Conservation (phyloP, 2,797 vertebrate species). For the Mus caroli region DNA sequence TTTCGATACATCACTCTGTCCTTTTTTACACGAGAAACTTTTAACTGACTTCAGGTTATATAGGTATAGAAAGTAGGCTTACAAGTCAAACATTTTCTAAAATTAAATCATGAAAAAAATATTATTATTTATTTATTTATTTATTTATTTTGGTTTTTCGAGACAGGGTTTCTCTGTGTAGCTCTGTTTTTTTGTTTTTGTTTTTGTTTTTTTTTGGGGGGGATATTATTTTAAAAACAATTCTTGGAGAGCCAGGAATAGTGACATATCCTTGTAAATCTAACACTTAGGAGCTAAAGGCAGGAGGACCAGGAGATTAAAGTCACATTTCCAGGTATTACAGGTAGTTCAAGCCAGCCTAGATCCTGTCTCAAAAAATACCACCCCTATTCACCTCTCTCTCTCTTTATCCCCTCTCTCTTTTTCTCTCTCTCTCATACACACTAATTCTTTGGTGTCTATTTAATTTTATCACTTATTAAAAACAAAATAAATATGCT, state of each 20-base stretch:
- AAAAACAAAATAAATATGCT: neutral
- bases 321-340: neutral
- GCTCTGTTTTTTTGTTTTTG: too few species aligned
- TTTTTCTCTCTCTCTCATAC: neutral
- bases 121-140: too few species aligned
- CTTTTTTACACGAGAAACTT: neutral
- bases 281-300: neutral
- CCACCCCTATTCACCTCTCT: neutral
- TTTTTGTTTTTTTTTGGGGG: too few species aligned
- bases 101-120: neutral
- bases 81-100: neutral
- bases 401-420: too few species aligned
- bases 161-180: too few species aligned
- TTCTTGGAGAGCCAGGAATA: neutral
- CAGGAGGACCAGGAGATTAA: neutral
- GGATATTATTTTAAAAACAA: too few species aligned
- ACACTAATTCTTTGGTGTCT: neutral
- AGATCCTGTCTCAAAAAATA: neutral
- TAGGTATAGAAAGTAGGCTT: neutral
- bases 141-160: too few species aligned
- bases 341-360: neutral
- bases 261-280: neutral
- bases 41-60: neutral
- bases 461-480: neutral
- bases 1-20: too few species aligned